Evolutionary conservation across 1,140 invertebrate species (phyloP), one percentile per base, ranked within the genome.

Genomic region (Samia ricini): DNA sequence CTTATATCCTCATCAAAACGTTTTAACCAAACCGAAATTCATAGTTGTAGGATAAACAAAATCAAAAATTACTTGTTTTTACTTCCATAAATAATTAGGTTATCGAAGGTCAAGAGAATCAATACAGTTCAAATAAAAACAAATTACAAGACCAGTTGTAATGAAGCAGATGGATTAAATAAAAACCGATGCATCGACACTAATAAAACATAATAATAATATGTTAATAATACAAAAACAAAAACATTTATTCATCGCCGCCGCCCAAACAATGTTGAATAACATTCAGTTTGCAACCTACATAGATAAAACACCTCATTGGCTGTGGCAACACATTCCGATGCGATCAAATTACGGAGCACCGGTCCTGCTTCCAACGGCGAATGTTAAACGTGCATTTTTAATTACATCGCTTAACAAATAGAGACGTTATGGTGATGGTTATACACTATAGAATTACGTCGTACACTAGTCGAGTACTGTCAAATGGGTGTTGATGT

Each of bases 211-310:
- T 15, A 15, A 12, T 15, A 42, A 42, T 42, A 42, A 42, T 15
- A 15, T 42, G n/a, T n/a, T n/a, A n/a, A n/a, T 42, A 42, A 42
- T 42, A 42, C 33, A 15, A 42, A 42, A 7, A 42, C 33, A 42
- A 42, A 42, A 42, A 42, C 33, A 42, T 20, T 57, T 59, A 62
- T 24, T 42, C 48, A 21, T 56, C 36, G 22, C 57, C 36, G 22
- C 57, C 42, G 42, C 20, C 62, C 51, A 72, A 69, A 65, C 63
- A 72, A 63, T 70, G 61, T 72, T 68, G 63, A 71, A 74, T 74
- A 74, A 76, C 69, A 67, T 72, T 77, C 69, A 68, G 58, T 63
- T 74, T 57, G 68, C 72, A 74, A 72, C 71, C 74, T 71, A 73
- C 68, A 73, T 73, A 79, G 74, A 79, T 73, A 77, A 66, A 70